phyloP scores from a whole-genome alignment of 2,888 invertebrate species.

The Willowsia nigromaculata region DNA sequence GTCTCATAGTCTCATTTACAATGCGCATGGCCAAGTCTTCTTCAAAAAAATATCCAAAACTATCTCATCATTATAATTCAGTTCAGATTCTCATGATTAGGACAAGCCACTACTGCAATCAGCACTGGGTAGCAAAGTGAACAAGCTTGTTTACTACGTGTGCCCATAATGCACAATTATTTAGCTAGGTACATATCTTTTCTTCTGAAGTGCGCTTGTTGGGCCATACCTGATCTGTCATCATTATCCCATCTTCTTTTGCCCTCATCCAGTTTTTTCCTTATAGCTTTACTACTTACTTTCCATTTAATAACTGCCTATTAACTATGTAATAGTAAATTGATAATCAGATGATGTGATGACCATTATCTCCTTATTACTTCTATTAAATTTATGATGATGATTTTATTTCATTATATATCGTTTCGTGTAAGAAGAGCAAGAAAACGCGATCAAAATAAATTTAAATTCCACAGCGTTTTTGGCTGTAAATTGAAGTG shows the following conservation, averaged over 20 bases:
- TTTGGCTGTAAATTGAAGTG: not conserved
- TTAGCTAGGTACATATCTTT: not conserved
- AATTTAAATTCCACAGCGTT: not conserved
- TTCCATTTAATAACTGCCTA: too few species aligned
- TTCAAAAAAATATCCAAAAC: not conserved
- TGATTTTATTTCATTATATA: too few species aligned
- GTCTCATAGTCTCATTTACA: slow-evolving; percentile 20
- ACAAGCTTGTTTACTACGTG: slow-evolving; percentile 21
- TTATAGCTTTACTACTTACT: too few species aligned
- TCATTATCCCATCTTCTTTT: slow-evolving; percentile 40
- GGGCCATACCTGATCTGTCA: slow-evolving; percentile 27
- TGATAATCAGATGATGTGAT: slow-evolving; percentile 21
- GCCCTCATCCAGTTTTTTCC: not conserved
- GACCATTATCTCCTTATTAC: not conserved
- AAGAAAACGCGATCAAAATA: not conserved
- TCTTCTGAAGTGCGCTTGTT: not conserved
- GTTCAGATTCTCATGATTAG: slow-evolving; percentile 35
- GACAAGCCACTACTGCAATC: not conserved
- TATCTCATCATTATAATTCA: slow-evolving; percentile 17
- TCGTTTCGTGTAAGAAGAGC: not conserved
- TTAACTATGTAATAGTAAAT: not conserved
- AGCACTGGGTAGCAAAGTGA: not conserved
- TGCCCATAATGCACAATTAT: not conserved
- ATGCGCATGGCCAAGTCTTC: not conserved
- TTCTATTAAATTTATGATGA: too few species aligned